Conservation (phyloP, 2,888 invertebrate genomes). For the Sarcophaga variegata region DNA sequence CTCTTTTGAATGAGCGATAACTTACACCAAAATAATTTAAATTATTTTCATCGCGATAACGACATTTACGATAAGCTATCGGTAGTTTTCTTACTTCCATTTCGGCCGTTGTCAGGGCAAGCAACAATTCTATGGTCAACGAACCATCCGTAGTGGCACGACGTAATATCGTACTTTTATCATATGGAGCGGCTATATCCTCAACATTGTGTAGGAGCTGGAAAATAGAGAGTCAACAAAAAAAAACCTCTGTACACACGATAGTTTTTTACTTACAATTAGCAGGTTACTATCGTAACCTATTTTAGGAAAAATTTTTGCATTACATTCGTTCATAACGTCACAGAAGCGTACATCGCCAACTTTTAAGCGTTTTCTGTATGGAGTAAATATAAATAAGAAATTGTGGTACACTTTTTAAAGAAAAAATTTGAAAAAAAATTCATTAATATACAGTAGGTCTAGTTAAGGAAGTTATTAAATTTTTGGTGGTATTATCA, state of each 20-base stretch:
- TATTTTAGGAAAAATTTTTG: conserved; percentile 69
- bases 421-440: not conserved
- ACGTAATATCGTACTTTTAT: conserved; percentile 71
- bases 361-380: conserved; percentile 68
- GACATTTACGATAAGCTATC: conserved; percentile 78
- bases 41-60: conserved; percentile 77
- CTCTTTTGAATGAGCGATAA: not conserved
- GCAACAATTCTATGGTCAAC: conserved; percentile 72
- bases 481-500: too few species aligned
- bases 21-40: conserved; percentile 76
- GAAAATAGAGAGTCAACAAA: not conserved
- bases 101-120: conserved; percentile 75
- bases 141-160: conserved; percentile 69
- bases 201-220: conserved; percentile 77
- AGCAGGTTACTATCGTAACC: conserved; percentile 36
- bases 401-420: not conserved
- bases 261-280: conserved; percentile 51
- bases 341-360: conserved; percentile 68
- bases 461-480: not conserved
- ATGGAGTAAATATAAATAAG: not conserved
- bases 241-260: not conserved
- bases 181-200: conserved; percentile 75
- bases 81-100: conserved; percentile 76
- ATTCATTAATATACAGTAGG: not conserved
- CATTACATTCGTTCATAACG: conserved; percentile 73